Percentiles rank a stretch among this genome's conserved stretches.
phyloP scores from a whole-genome alignment of 1,140 invertebrate genomes.

The Ostrea denselamellosa region DNA sequence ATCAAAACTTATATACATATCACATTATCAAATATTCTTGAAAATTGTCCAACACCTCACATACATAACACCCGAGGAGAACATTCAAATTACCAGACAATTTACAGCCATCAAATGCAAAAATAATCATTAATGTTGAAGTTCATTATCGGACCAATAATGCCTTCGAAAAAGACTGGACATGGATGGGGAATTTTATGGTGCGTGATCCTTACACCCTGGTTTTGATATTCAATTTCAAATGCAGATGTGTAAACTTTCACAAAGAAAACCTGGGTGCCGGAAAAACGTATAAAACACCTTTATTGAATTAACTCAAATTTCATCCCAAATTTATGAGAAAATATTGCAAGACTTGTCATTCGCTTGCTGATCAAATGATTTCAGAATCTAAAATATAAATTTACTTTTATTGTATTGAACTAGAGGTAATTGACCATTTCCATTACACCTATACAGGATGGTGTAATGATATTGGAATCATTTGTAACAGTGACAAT shows the following conservation, averaged over 20 bases:
- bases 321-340: slow-evolving; percentile 30
- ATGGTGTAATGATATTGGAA: not conserved
- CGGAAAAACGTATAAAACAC: slow-evolving; percentile 28
- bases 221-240: slow-evolving; percentile 23
- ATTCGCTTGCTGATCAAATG: slow-evolving; percentile 26
- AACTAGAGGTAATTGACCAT: slow-evolving; percentile 31
- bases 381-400: slow-evolving; percentile 3
- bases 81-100: slow-evolving; percentile 7
- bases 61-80: not conserved
- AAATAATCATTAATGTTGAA: slow-evolving; percentile 14
- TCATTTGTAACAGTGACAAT: not conserved
- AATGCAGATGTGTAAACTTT: slow-evolving; percentile 34
- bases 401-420: slow-evolving; percentile 29
- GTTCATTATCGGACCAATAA: slow-evolving; percentile 25
- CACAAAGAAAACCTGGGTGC: slow-evolving; percentile 18
- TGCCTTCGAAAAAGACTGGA: not conserved
- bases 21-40: not conserved
- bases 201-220: slow-evolving; percentile 13
- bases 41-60: not conserved
- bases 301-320: slow-evolving; percentile 38
- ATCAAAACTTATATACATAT: not conserved
- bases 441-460: not conserved
- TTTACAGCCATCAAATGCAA: slow-evolving; percentile 17
- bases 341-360: slow-evolving; percentile 25
- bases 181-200: slow-evolving; percentile 20